phyloP scores from a whole-genome alignment of 2,888 invertebrate genomes.

The Lobophora halterata region DNA sequence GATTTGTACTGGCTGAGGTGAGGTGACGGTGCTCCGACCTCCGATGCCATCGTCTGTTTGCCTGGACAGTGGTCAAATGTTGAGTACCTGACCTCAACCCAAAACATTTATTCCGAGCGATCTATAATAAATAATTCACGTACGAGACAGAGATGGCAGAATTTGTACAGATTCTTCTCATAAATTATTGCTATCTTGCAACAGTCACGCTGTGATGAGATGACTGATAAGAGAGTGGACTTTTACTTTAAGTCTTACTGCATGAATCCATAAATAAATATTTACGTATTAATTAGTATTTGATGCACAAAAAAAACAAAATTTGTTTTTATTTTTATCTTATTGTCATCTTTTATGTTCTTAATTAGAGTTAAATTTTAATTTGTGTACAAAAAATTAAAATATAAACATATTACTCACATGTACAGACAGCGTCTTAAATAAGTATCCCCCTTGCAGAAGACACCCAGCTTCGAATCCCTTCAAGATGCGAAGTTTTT shows the following conservation, averaged over 20 bases:
- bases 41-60: conserved; percentile 42
- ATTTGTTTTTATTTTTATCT: no score
- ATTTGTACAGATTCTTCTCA: conserved; percentile 12
- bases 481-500: no score
- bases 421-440: no score
- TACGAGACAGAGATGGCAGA: conserved; percentile 8
- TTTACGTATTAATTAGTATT: conserved; percentile 3
- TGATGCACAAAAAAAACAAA: conserved; percentile 1
- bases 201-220: conserved; percentile 17
- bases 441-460: no score
- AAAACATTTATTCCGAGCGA: conserved; percentile 1
- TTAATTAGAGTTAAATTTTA: no score
- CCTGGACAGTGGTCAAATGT: conserved; percentile 46
- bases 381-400: no score
- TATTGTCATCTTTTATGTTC: no score
- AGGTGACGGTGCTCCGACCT: no score
- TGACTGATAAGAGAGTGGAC: conserved; percentile 30
- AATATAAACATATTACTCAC: no score
- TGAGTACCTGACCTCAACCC: conserved; percentile 48
- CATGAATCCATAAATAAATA: conserved; percentile 11
- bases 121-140: neutral
- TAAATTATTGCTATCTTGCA: conserved; percentile 18
- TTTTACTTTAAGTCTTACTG: conserved; percentile 13
- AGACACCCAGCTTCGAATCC: no score
- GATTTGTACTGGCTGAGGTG: conserved; percentile 60